phyloP scores from a whole-genome alignment of 2,113 vertebrate species.

The Nestor notabilis region DNA sequence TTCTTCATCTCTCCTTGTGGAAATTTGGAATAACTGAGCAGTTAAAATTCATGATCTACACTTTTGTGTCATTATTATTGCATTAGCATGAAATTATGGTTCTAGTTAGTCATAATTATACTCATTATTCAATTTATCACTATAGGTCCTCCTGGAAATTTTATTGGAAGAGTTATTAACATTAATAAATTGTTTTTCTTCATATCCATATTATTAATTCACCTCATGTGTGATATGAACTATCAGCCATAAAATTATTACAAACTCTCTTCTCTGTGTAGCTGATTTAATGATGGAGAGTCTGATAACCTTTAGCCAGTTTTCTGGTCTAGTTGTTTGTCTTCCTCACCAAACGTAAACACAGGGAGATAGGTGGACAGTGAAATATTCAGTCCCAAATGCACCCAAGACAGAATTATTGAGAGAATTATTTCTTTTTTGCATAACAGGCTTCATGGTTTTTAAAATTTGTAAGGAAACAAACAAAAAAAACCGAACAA shows the following conservation, averaged over 20 bases:
- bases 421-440: not conserved
- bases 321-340: not conserved
- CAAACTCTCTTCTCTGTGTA: conserved; percentile 10
- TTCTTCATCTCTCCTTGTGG: conserved; percentile 38
- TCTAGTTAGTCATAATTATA: conserved; percentile 83
- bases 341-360: not conserved
- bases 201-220: conserved; percentile 77
- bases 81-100: conserved; percentile 83
- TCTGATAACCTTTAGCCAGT: conserved; percentile 39
- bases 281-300: conserved; percentile 4
- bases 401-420: not conserved
- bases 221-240: conserved; percentile 75
- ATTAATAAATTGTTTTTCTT: conserved; percentile 87
- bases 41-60: conserved; percentile 84
- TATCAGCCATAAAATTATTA: conserved; percentile 68
- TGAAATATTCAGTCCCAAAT: not conserved
- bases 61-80: conserved; percentile 83
- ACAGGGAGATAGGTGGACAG: not conserved
- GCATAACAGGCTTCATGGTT: not conserved
- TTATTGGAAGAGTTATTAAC: conserved; percentile 82
- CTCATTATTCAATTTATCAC: conserved; percentile 84
- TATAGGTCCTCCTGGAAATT: conserved; percentile 80
- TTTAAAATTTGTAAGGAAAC: not conserved
- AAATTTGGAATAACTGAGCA: conserved; percentile 76
- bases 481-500: too few species aligned